Base-by-base conservation (phyloP, 2,888 invertebrate genomes). In the Dorcus hopei region DNA sequence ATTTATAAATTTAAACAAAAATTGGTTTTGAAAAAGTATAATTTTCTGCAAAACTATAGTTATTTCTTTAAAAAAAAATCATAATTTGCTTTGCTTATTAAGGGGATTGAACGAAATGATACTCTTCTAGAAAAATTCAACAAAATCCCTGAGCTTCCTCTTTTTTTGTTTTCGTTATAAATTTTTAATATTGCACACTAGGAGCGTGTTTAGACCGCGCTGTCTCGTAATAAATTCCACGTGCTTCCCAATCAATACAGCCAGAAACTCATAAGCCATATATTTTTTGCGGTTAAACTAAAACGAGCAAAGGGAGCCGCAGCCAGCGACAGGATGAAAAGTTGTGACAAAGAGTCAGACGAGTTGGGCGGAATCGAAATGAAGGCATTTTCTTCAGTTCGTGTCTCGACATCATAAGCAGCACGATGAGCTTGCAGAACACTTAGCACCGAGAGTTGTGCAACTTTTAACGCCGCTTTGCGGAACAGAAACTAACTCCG, bases 301-400 rank as follows among this genome's bases (percentile, higher is more conserved):
- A 57, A 58, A 54, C 48, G 61, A 53, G 54, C 52, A 19, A 19
- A 54, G 52, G 57, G 53, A 50, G 53, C 40, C 47, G 38, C 47
- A 62, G 59, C 58, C 60, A 64, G 64, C 65, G 70, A 66, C 69
- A 67, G 68, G 68, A 72, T 72, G 71, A 72, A 70, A 72, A 72
- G 70, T 72, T 70, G 71, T 71, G 71, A 72, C 71, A 72, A 72
- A 72, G 72, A 70, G 68, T 69, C 69, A 61, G 67, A 64, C 63
- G 65, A 61, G 69, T 62, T 67, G 69, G 69, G 67, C 64, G 70
- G 72, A 71, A 73, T 72, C 70, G 71, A 72, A 73, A 72, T 71
- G 71, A 70, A 71, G 70, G 71, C 68, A 71, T 71, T 72, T 67
- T 68, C 67, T 63, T 60, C 58, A 53, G 68, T 68, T 69, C 71